Conservation (phyloP, 2,113 vertebrate species). For the Mus spicilegus region DNA sequence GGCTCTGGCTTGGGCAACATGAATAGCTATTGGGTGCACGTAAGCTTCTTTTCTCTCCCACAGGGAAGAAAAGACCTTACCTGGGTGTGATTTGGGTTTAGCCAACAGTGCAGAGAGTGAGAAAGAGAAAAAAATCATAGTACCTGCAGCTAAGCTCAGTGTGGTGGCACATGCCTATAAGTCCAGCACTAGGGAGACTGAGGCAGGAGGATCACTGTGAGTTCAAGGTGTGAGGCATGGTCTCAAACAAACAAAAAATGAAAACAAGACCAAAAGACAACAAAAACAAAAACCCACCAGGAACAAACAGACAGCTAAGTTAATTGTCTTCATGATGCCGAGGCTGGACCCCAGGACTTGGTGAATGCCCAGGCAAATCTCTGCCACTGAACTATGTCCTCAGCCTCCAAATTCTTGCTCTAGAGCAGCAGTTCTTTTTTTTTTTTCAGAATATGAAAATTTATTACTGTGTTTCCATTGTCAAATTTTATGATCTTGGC, state of each 20-base stretch:
- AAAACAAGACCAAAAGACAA: neutral
- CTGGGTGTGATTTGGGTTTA: neutral
- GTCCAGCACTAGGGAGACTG: neutral
- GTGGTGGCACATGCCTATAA: neutral
- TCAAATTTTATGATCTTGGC: no score
- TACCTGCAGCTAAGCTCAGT: neutral
- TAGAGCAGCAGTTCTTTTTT: neutral
- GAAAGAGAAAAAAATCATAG: neutral
- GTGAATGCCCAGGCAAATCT: neutral
- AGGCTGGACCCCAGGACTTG: neutral
- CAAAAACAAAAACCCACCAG: neutral
- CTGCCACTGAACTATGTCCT: neutral
- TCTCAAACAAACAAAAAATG: neutral
- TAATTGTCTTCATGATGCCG: no score
- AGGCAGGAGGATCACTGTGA: neutral
- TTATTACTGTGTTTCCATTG: no score
- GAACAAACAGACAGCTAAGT: neutral
- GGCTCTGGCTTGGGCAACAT: fast-evolving
- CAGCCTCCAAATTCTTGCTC: neutral
- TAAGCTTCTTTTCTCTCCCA: no score
- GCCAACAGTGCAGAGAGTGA: neutral
- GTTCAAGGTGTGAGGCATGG: neutral
- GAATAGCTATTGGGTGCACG: fast-evolving
- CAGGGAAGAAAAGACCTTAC: neutral
- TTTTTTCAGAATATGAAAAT: no score